Base-by-base conservation (phyloP, 2,888 invertebrate genomes). In the Stictocephala bisonia region DNA sequence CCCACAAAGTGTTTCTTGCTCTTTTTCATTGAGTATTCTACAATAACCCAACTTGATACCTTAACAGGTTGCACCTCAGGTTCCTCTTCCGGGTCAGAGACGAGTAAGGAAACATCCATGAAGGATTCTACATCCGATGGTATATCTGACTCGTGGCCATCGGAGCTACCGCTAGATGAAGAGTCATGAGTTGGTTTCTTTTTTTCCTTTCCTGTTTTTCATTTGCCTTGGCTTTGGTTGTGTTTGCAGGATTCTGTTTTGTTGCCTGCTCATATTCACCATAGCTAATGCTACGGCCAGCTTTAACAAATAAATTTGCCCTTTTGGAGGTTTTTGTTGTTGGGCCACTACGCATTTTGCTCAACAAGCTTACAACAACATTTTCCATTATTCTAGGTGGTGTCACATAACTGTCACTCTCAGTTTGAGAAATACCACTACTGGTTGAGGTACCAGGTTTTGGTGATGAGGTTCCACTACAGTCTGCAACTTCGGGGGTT, bases 291-390 rank as follows among this genome's bases (percentile, higher is more conserved):
- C 44, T 44, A 44, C 44, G 44, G 44, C 44, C 44, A 44, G 44
- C 44, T 44, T 44, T 44, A n/a, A 44, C 44, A 44, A 44, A 44
- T 18, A 44, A 44, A 44, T 44, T 44, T 44, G 44, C 44, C 44
- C 44, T 44, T 44, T 44, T 44, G 44, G 35, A 35, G 35, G 35
- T 35, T 35, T 35, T 35, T 35, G 35, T 35, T 35, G 35, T 35
- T 35, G 35, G 44, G 18, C 44, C 44, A 44, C n/a, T 9, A 44
- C 44, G n/a, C 44, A 44, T 44, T 44, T 44, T 44, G 44, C 44
- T 44, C 44, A 44, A 44, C 44, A 44, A 44, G 18, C 44, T 44
- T 44, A 44, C n/a, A 44, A 44, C 44, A 44, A 44, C 44, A 44
- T 44, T 44, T 9, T 44, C 44, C n/a, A 44, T 44, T 44, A 44